Evolutionary conservation across 2,888 invertebrate genomes (phyloP).

Genomic region (Ypsolopha scabrella): DNA sequence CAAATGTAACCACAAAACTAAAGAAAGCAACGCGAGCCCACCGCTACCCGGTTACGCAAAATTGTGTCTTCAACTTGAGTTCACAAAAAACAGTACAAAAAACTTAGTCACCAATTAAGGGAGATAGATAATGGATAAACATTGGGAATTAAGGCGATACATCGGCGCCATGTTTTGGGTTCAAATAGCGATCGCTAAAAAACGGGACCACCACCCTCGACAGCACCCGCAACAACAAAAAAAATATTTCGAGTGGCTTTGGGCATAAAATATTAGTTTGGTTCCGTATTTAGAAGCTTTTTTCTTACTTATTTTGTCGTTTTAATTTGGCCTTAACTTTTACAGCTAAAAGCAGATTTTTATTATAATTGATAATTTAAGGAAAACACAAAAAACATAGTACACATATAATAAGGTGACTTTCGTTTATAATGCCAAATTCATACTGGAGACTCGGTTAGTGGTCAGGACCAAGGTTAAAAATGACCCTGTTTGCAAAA

Average conservation of each 20-base stretch:
- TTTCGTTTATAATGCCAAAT: too few species aligned
- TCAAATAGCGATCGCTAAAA: constrained; percentile 19
- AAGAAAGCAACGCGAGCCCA: too few species aligned
- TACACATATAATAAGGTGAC: too few species aligned
- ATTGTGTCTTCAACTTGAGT: constrained; percentile 3
- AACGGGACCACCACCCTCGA: constrained; percentile 20
- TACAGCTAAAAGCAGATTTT: not conserved
- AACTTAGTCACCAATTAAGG: constrained; percentile 51
- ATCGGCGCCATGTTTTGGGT: constrained; percentile 31
- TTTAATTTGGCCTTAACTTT: not conserved
- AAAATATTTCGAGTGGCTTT: constrained; percentile 3
- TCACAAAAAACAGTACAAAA: constrained; percentile 1
- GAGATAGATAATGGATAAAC: constrained; percentile 26
- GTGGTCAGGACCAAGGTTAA: too few species aligned
- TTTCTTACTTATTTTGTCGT: not conserved
- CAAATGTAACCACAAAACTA: too few species aligned
- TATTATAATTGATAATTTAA: too few species aligned
- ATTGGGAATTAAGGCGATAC: constrained; percentile 17
- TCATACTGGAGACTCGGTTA: too few species aligned
- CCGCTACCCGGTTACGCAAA: constrained; percentile 46
- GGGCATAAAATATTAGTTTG: not conserved
- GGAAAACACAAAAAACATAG: too few species aligned
- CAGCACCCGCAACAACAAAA: constrained; percentile 7
- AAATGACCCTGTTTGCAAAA: too few species aligned
- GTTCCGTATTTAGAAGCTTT: not conserved